phyloP scores from a whole-genome alignment of 2,113 vertebrate species.

The Ovis canadensis region DNA sequence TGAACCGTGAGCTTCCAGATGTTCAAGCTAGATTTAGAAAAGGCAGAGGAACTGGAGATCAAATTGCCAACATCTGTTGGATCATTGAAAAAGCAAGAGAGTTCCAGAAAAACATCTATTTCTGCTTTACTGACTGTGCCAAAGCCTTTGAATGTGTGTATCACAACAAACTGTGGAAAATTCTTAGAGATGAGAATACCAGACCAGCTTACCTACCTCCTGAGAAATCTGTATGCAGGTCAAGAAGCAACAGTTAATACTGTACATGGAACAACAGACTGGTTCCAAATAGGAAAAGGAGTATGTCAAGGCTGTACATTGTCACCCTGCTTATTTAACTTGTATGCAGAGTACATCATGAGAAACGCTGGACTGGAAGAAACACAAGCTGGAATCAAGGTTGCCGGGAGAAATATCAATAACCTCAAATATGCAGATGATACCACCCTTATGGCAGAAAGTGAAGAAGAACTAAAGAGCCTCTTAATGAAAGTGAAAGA shows the following conservation, averaged over 20 bases:
- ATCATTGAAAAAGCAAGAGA: neutral
- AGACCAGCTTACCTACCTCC: neutral
- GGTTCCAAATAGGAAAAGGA: neutral
- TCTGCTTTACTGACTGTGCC: neutral
- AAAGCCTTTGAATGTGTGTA: neutral
- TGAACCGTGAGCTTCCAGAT: neutral
- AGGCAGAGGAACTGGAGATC: neutral
- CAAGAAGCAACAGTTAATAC: neutral
- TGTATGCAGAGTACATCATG: neutral
- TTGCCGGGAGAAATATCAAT: no score
- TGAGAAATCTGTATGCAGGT: neutral
- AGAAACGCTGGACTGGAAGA: rapidly evolving
- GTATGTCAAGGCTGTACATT: neutral
- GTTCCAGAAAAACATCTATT: neutral
- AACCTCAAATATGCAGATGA: neutral
- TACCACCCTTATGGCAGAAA: neutral
- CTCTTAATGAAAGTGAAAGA: neutral
- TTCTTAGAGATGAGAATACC: neutral
- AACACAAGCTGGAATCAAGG: neutral
- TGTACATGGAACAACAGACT: neutral
- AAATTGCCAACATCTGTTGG: neutral
- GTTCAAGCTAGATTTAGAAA: neutral
- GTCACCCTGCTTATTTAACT: neutral
- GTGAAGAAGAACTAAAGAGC: neutral
- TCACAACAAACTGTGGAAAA: neutral